Base-by-base conservation (phyloP, 1,140 invertebrate species). In the Druon quercuslanigerum region DNA sequence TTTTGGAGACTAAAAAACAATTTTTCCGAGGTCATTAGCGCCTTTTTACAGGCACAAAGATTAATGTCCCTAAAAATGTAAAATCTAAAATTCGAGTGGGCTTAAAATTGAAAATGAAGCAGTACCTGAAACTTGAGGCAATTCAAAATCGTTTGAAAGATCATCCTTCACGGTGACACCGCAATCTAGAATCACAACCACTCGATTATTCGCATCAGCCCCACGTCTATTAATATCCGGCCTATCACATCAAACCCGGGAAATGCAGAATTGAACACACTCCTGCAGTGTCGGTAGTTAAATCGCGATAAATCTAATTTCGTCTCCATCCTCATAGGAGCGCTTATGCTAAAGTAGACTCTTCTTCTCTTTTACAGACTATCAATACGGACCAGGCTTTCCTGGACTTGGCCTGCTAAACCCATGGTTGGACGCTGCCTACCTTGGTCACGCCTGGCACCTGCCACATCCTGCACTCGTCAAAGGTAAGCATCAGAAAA, bases 381-480 rank as follows among this genome's bases (percentile, higher is more conserved):
- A 92, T 80, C 92, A 93, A 73, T 93, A 93, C 73, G 92, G 90
- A n/a, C 92, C 92, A 74, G 92, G 92, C 60, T 94, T 93, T 89
- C 86, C 88, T 0, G 94, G 88, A 90, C 92, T 91, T 1, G 94
- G 94, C 46, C 89, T 96, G 20, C 85, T 96, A 17, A 95, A 94
- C 78, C 94, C 95, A 0, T 96, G 95, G 95, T 87, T 96, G 72
- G 96, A 96, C 78, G 94, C 95, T 3, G 94, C 95, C 0, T 96
- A 96, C 86, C 92, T 96, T 85, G 92, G 93, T 80, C 95, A 95
- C 85, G 93, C 95, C 5, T 95, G 95, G 90, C 92, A 94, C 92
- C n/a, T 95, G 94, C 86, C 94, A 91, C 90, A 94, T 94, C 90
- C 92, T 89, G 87, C 92, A 84, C 74, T 95, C 81, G 82, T 94